Evolutionary conservation across 2,888 invertebrate species (phyloP).

Genomic region (Leuctra nigra): DNA sequence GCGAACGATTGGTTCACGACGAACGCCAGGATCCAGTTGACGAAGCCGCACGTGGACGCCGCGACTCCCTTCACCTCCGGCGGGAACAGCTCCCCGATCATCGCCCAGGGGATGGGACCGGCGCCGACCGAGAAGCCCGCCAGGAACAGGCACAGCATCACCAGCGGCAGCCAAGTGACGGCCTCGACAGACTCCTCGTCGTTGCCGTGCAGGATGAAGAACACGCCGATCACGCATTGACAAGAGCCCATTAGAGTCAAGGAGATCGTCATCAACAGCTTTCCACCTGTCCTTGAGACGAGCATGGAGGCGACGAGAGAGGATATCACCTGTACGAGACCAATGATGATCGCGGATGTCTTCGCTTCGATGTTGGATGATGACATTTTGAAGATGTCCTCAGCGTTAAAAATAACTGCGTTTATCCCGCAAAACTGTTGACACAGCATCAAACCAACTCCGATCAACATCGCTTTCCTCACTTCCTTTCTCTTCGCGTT

Average conservation of each 20-base stretch:
- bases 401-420: conserved; percentile 29
- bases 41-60: conserved; percentile 39
- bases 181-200: conserved; percentile 36
- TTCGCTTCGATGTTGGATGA: conserved; percentile 29
- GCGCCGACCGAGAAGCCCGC: conserved; percentile 75
- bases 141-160: conserved; percentile 67
- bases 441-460: conserved; percentile 10
- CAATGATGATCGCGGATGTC: conserved; percentile 32
- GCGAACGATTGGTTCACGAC: conserved; percentile 47
- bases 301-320: conserved; percentile 22
- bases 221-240: background rate
- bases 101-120: conserved; percentile 85
- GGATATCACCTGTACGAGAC: conserved; percentile 29
- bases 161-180: conserved; percentile 69
- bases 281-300: conserved; percentile 31
- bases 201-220: conserved; percentile 34
- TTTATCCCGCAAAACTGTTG: conserved; percentile 28
- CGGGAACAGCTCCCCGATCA: conserved; percentile 75
- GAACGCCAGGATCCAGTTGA: conserved; percentile 43
- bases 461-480: conserved; percentile 9
- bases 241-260: conserved; percentile 4
- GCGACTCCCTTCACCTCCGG: conserved; percentile 57
- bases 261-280: conserved; percentile 29
- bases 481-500: conserved; percentile 20
- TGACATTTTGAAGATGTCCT: conserved; percentile 30